Base-by-base conservation (phyloP, 2,113 vertebrate genomes). In the Carlito syrichta region DNA sequence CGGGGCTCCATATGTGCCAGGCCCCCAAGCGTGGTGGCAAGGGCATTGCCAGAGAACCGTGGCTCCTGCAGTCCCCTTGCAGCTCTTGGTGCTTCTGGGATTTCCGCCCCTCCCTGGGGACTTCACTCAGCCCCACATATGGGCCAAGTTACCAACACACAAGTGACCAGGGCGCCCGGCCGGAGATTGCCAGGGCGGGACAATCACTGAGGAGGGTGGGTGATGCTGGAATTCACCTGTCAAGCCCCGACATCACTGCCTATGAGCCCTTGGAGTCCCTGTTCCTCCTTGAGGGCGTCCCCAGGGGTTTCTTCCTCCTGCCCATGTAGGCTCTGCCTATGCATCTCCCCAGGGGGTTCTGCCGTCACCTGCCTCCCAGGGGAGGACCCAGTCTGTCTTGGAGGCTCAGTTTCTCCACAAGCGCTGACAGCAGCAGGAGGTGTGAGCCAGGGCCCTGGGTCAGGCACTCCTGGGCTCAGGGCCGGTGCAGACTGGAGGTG, bases 1-100 rank as follows among this genome's bases (percentile, higher is more conserved):
- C 0, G 6, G 16, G 60, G 5, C 8, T 27, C 5, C 1, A 0
- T 4, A 12, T 3, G 0, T 1, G 6, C 3, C n/a, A n/a, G n/a
- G n/a, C 35, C n/a, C 17, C 63, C 16, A 0, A n/a, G 23, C 11
- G 4, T 0, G 16, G 12, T 1, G 1, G 20, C 3, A 8, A n/a
- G 5, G 35, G 27, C 14, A 0, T 66, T 35, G 82, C 32, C 5
- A 5, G 79, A 40, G 78, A 71, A 12, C 79, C 0, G 1, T 2
- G 74, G 19, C 25, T 69, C 35, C 32, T 17, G 0, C 12, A n/a
- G n/a, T n/a, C n/a, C 20, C 17, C 32, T 2, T n/a, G n/a, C 16
- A 10, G 40, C 35, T 68, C 58, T 30, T 23, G 25, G 60, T 40
- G 23, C 30, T 77, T 30, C 32, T 0, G 5, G 50, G 45, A n/a